A percentile compares a stretch with the other conserved stretches of the same genome.
phyloP scores from a whole-genome alignment of 2,113 vertebrate species.

The Heliornis fulica region DNA sequence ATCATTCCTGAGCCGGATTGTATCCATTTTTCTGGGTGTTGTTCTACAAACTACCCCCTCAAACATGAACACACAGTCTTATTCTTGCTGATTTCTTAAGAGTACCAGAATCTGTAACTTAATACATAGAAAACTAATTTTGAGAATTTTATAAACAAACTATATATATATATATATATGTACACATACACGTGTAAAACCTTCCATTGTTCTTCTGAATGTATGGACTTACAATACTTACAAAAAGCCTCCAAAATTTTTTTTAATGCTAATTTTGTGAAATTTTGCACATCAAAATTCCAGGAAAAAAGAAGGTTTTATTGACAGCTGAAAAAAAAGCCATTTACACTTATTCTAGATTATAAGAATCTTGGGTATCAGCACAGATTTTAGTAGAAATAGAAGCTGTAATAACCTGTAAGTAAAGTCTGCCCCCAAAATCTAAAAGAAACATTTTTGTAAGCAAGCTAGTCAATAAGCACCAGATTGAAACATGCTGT shows the following conservation, averaged over 20 bases:
- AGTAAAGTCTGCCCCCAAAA: neutral
- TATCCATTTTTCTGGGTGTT: slow-evolving; percentile 29
- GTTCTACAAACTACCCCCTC: neutral
- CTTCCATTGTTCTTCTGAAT: neutral
- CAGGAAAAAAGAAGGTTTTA: neutral
- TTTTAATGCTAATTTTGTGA: neutral
- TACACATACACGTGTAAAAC: neutral
- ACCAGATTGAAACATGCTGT: neutral
- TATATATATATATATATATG: neutral
- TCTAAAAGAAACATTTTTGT: neutral
- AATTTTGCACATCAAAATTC: too few species aligned
- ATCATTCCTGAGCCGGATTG: slow-evolving; percentile 33
- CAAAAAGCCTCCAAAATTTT: neutral
- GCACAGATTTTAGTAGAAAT: neutral
- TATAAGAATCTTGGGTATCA: neutral
- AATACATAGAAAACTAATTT: neutral
- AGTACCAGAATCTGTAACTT: neutral
- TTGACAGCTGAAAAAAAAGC: neutral
- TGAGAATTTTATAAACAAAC: neutral
- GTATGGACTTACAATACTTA: neutral
- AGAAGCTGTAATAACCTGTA: neutral
- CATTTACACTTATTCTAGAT: neutral
- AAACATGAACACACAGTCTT: neutral
- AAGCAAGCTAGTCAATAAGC: neutral
- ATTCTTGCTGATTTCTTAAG: neutral